A percentile compares a stretch with the other conserved stretches of the same genome.
These are phyloP conservation scores for Zalophus californianus DNA, from an alignment of 2,797 vertebrate genomes.

Conservation along the genomic window DNA sequence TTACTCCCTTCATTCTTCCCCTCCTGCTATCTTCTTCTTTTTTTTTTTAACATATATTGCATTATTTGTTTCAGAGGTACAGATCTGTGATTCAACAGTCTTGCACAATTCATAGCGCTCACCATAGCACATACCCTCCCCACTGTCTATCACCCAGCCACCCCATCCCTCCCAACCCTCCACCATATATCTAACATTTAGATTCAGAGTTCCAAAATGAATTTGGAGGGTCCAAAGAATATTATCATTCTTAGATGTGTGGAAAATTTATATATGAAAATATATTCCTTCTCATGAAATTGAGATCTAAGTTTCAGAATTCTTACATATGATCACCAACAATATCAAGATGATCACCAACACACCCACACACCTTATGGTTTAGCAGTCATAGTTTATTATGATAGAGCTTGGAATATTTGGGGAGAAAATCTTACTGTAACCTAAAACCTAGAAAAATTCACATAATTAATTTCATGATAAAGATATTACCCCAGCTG, in stretches of 20 bases:
- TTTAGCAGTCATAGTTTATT: not conserved
- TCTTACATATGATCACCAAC: not conserved
- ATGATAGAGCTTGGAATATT: not conserved
- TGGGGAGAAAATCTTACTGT: not conserved
- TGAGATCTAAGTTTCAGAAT: not conserved
- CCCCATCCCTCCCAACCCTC: too few relatives aligned
- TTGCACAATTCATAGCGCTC: too few relatives aligned
- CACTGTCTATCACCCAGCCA: too few relatives aligned
- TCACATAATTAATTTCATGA: not conserved
- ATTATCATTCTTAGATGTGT: conserved; percentile 8
- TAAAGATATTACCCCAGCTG: not conserved
- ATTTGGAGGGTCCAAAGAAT: not conserved
- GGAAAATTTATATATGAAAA: not conserved
- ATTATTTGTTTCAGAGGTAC: too few relatives aligned
- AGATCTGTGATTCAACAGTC: too few relatives aligned
- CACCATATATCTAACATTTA: not conserved
- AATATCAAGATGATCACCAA: not conserved
- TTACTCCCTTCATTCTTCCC: too few relatives aligned
- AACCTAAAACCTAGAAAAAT: conserved; percentile 36
- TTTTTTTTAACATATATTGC: too few relatives aligned
- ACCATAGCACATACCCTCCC: too few relatives aligned
- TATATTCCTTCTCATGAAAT: not conserved
- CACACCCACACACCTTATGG: not conserved
- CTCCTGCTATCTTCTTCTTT: too few relatives aligned
- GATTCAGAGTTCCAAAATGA: conserved; percentile 21